A percentile compares a stretch with the other conserved stretches of the same genome.
Evolutionary conservation across 2,888 invertebrate species (phyloP).

Genomic region (Sarcophaga subvicina): DNA sequence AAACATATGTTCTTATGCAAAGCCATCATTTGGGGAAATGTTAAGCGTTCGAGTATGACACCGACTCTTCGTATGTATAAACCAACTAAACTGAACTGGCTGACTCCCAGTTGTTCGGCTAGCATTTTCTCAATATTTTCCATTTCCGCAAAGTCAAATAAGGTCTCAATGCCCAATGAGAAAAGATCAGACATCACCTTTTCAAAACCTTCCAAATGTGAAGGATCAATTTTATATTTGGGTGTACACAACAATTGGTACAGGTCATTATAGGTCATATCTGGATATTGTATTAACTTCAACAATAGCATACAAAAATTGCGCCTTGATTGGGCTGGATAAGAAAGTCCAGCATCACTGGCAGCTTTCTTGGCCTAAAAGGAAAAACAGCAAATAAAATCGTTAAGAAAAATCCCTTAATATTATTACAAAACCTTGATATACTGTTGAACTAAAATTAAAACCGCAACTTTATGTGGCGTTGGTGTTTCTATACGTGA

Average conservation of each 20-base stretch:
- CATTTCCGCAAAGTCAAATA: slow-evolving; percentile 86
- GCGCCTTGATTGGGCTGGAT: slow-evolving; percentile 85
- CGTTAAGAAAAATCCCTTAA: background rate
- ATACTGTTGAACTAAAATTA: slow-evolving; percentile 89
- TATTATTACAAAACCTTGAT: slow-evolving; percentile 82
- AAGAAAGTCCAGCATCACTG: slow-evolving; percentile 75
- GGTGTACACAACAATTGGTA: slow-evolving; percentile 84
- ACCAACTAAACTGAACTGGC: slow-evolving; percentile 84
- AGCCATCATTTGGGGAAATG: slow-evolving; percentile 91
- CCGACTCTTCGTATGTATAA: slow-evolving; percentile 91
- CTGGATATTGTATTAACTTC: slow-evolving; percentile 90
- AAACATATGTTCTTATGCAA: slow-evolving; percentile 88
- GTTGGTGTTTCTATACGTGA: slow-evolving; percentile 84
- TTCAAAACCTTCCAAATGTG: slow-evolving; percentile 83
- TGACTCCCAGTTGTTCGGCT: slow-evolving; percentile 82
- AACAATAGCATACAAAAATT: slow-evolving; percentile 91
- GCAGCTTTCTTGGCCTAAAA: slow-evolving; percentile 77
- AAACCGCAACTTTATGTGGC: slow-evolving; percentile 90
- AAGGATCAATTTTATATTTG: slow-evolving; percentile 77
- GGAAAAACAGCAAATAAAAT: background rate
- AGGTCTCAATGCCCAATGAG: slow-evolving; percentile 84
- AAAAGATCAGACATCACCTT: slow-evolving; percentile 83
- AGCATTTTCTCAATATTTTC: slow-evolving; percentile 85
- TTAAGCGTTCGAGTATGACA: slow-evolving; percentile 90
- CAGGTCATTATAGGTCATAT: slow-evolving; percentile 88